Evolutionary conservation across 2,797 vertebrate species (phyloP).

Genomic region (Sebastes steindachneri): DNA sequence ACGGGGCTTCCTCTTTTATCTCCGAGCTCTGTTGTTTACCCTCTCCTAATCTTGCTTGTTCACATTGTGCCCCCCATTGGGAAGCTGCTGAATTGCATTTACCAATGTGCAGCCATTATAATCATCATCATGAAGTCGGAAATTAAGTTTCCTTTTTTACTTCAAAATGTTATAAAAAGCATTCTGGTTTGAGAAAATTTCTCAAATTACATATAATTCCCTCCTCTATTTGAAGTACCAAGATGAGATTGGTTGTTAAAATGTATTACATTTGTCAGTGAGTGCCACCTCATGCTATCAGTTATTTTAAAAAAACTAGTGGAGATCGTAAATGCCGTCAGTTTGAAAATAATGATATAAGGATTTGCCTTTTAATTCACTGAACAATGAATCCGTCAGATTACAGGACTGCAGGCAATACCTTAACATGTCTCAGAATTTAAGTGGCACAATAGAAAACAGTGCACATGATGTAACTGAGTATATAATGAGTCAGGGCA

Average conservation of each 20-base stretch:
- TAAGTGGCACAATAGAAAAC: constrained; percentile 1
- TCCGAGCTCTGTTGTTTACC: neutral
- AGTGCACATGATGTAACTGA: neutral
- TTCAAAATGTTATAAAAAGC: neutral
- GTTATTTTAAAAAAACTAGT: neutral
- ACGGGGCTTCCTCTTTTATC: constrained; percentile 29
- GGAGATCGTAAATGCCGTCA: neutral
- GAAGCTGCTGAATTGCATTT: constrained; percentile 35
- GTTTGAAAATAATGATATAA: neutral
- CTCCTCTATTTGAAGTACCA: neutral
- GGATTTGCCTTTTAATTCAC: neutral
- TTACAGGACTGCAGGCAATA: neutral
- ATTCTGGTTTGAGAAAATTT: neutral
- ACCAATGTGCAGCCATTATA: neutral
- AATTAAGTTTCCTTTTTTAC: neutral
- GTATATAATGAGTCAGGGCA: neutral
- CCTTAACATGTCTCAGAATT: neutral
- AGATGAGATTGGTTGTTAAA: neutral
- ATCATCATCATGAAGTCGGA: neutral
- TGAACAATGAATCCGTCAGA: neutral
- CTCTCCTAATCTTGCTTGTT: constrained; percentile 43
- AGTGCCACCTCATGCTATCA: neutral
- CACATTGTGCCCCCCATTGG: constrained; percentile 68
- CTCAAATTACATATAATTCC: neutral
- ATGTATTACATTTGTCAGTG: neutral